phyloP scores from a whole-genome alignment of 2,797 vertebrate species.

The Spinibarbus caldwelli region DNA sequence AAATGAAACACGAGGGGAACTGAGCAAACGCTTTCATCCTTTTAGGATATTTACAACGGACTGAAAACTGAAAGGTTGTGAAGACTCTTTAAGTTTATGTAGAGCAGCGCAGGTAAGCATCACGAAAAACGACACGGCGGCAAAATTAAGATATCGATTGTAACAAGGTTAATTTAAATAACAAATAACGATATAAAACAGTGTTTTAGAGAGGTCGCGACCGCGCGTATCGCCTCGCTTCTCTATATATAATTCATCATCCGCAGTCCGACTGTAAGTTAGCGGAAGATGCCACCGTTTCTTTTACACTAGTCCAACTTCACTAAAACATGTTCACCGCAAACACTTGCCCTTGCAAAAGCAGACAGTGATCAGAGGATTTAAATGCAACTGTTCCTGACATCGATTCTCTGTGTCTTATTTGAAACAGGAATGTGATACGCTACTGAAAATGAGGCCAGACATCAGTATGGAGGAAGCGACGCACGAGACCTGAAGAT shows the following conservation, averaged over 20 bases:
- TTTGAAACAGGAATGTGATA: conserved; percentile 22
- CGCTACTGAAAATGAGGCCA: conserved; percentile 1
- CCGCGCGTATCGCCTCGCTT: conserved; percentile 35
- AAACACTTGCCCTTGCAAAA: no score
- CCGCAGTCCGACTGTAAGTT: conserved; percentile 62
- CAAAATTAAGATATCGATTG: not conserved
- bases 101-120: conserved; percentile 50
- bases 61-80: not conserved
- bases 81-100: conserved; percentile 19
- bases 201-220: not conserved
- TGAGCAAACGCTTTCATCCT: not conserved
- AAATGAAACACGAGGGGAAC: conserved; percentile 10
- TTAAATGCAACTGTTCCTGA: not conserved
- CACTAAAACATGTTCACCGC: not conserved
- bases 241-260: conserved; percentile 71
- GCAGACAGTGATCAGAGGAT: not conserved
- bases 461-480: conserved; percentile 10
- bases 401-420: not conserved
- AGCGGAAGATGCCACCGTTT: conserved; percentile 45
- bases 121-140: not conserved
- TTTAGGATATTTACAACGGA: not conserved
- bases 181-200: not conserved
- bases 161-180: not conserved
- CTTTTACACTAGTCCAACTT: conserved; percentile 28
- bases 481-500: conserved; percentile 13